Conservation (phyloP, 2,797 vertebrate species). For the Paratrypauchen microcephalus region DNA sequence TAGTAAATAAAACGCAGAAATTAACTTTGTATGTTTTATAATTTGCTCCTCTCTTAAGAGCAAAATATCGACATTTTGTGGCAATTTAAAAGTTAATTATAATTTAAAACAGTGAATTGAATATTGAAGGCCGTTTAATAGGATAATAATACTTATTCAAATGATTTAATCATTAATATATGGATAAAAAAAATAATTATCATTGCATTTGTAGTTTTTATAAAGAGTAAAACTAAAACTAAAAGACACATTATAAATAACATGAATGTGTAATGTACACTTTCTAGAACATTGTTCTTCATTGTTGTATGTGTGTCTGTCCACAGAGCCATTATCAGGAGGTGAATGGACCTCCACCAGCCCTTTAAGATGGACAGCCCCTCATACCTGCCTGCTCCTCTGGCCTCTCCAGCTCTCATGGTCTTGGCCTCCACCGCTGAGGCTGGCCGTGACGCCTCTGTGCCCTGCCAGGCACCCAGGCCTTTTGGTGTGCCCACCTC, state of each 20-base stretch:
- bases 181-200: not conserved
- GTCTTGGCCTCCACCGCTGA: conserved; percentile 95
- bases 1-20: not conserved
- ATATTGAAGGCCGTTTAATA: not conserved
- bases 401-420: conserved; percentile 97
- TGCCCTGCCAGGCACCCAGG: conserved; percentile 92
- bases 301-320: conserved; percentile 12
- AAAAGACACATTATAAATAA: not conserved
- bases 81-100: not conserved
- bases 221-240: not conserved
- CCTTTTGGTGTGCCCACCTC: conserved; percentile 93
- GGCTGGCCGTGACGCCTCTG: conserved; percentile 93
- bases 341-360: conserved; percentile 97
- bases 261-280: not conserved
- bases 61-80: not conserved
- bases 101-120: not conserved
- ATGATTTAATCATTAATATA: not conserved
- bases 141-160: not conserved
- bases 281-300: not conserved
- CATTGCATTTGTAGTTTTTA: not conserved
- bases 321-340: conserved; percentile 57
- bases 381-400: conserved; percentile 92
- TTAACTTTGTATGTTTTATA: not conserved
- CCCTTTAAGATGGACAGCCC: conserved; percentile 99
- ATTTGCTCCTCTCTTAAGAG: not conserved